Conservation (phyloP, 2,797 vertebrate genomes). For the Falco peregrinus region DNA sequence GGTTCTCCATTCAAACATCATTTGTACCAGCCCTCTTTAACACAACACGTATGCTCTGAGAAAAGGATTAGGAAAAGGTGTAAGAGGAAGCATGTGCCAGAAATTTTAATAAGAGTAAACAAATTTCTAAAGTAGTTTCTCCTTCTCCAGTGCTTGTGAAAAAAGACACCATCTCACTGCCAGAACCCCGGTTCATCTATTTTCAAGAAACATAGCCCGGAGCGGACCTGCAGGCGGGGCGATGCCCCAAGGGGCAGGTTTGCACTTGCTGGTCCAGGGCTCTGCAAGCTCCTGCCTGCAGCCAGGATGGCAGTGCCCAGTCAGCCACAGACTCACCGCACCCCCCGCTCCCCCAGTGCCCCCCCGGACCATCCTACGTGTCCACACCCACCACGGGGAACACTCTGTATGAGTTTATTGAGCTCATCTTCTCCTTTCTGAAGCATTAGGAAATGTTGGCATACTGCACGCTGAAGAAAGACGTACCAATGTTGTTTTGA, state of each 20-base stretch:
- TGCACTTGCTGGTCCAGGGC: neutral
- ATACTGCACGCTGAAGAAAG: neutral
- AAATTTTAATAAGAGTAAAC: neutral
- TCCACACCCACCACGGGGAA: rapidly evolving
- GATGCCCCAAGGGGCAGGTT: neutral
- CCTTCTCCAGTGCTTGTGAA: neutral
- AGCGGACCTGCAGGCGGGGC: neutral
- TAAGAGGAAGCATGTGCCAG: neutral
- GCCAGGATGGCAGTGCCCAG: neutral
- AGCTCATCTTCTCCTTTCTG: rapidly evolving
- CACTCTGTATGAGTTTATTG: rapidly evolving
- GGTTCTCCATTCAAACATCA: neutral
- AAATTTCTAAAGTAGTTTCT: neutral
- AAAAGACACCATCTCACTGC: rapidly evolving
- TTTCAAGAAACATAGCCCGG: rapidly evolving
- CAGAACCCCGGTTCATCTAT: rapidly evolving
- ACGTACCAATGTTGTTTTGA: rapidly evolving
- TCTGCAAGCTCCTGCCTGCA: no score
- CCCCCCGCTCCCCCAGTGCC: rapidly evolving
- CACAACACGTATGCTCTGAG: neutral
- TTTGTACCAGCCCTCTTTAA: neutral
- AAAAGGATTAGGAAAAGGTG: neutral
- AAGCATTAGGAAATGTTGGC: rapidly evolving
- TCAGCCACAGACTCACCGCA: no score
- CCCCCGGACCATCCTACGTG: neutral